phyloP scores from a whole-genome alignment of 2,888 invertebrate genomes.

The Scaptomyza cyrtandrae region DNA sequence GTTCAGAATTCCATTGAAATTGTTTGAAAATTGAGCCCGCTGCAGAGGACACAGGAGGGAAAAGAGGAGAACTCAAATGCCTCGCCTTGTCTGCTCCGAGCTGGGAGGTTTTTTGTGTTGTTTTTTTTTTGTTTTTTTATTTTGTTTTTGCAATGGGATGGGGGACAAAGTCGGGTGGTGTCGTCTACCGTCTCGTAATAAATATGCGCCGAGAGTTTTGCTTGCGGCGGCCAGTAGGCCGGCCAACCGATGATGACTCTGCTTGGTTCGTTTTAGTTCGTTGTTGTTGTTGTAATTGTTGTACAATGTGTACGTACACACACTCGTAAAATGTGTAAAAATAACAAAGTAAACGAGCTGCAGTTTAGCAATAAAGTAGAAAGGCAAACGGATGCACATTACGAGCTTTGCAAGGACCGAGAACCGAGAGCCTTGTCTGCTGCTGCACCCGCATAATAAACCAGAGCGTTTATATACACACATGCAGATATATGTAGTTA shows the following conservation, averaged over 20 bases:
- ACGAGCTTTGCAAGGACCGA: slow-evolving; percentile 45
- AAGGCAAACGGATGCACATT: slow-evolving; percentile 65
- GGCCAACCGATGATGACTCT: slow-evolving; percentile 39
- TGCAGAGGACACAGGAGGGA: slow-evolving; percentile 25
- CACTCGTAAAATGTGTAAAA: slow-evolving; percentile 70
- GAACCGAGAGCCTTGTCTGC: slow-evolving; percentile 13
- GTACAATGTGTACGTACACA: slow-evolving; percentile 52
- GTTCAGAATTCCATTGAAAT: slow-evolving; percentile 74
- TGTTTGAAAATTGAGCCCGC: slow-evolving; percentile 72
- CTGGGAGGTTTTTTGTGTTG: neutral
- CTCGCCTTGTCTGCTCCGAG: slow-evolving; percentile 11
- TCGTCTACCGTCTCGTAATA: slow-evolving; percentile 70
- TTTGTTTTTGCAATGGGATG: slow-evolving; percentile 9
- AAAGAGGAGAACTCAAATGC: slow-evolving; percentile 5
- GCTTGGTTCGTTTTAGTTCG: slow-evolving; percentile 21
- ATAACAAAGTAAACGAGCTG: slow-evolving; percentile 75
- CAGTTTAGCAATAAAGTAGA: slow-evolving; percentile 59
- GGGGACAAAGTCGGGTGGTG: slow-evolving; percentile 36
- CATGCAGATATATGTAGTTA: slow-evolving; percentile 12
- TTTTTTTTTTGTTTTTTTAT: neutral
- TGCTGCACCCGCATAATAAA: slow-evolving; percentile 71
- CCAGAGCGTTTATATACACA: slow-evolving; percentile 46
- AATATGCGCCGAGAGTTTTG: slow-evolving; percentile 62
- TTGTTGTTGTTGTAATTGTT: slow-evolving; percentile 34
- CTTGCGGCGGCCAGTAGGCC: slow-evolving; percentile 37